Evolutionary conservation across 2,797 vertebrate genomes (phyloP).

Genomic region (Anguilla pacifica): DNA sequence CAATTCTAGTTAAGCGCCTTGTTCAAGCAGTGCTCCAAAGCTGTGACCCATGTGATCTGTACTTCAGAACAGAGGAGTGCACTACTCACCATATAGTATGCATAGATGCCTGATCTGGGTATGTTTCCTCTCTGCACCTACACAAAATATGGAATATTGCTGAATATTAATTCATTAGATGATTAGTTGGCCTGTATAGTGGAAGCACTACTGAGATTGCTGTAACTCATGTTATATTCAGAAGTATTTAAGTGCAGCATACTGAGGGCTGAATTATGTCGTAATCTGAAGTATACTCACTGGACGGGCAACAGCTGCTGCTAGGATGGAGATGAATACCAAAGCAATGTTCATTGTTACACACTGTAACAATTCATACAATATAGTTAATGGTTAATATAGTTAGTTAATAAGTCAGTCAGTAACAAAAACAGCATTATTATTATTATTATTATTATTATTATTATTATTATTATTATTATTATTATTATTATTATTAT

Average conservation of each 20-base stretch:
- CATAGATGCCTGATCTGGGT: neutral
- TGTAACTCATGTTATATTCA: neutral
- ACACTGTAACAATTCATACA: constrained; percentile 8
- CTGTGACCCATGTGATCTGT: neutral
- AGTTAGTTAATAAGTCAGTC: neutral
- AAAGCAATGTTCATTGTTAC: constrained; percentile 13
- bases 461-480: too few relatives aligned
- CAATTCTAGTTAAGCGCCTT: too few relatives aligned
- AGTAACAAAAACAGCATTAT: neutral
- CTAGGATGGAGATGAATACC: constrained; percentile 2
- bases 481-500: too few relatives aligned
- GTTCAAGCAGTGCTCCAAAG: neutral
- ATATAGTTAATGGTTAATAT: neutral
- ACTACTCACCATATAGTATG: neutral
- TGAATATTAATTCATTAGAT: neutral
- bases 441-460: too few relatives aligned
- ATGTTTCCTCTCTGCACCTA: neutral
- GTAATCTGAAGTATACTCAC: neutral
- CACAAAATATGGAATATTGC: neutral
- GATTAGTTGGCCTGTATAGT: neutral
- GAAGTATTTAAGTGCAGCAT: neutral
- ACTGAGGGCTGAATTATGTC: neutral
- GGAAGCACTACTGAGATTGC: neutral
- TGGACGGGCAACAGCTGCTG: neutral
- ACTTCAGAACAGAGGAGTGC: neutral